phyloP scores from a whole-genome alignment of 1,140 invertebrate genomes.

The Oedothorax gibbosus region DNA sequence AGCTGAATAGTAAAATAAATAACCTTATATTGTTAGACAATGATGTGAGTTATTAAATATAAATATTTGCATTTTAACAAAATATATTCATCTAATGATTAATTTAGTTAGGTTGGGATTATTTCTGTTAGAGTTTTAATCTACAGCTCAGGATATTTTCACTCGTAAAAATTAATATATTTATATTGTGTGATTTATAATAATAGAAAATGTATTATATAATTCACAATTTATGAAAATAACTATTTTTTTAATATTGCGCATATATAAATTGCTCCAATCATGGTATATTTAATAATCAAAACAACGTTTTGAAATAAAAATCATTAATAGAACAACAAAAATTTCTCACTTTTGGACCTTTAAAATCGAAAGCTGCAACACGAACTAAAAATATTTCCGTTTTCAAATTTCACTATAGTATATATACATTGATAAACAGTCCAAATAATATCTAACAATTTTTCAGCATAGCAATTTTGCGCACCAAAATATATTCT shows the following conservation, averaged over 20 bases:
- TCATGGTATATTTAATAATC: not conserved
- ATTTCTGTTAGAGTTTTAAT: no score
- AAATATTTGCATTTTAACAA: no score
- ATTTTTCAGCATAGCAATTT: not conserved
- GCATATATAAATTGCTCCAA: not conserved
- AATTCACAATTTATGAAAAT: no score
- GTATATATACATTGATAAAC: not conserved
- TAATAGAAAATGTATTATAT: no score
- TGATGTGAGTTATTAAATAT: no score
- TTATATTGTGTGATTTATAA: no score
- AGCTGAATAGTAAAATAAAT: no score
- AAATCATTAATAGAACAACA: not conserved
- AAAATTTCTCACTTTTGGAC: not conserved
- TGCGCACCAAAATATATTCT: not conserved
- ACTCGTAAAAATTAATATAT: no score
- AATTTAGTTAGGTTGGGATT: no score
- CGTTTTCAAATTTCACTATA: not conserved
- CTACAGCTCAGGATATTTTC: no score
- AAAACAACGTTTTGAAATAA: not conserved
- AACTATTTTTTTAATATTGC: not conserved
- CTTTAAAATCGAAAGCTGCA: not conserved
- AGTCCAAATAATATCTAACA: slow-evolving; percentile 26
- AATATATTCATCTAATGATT: no score
- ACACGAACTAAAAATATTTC: not conserved
- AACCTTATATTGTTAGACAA: no score